These are phyloP conservation scores for Hoplodrina ambigua DNA, from an alignment of 2,888 invertebrate species.

Conservation along the genomic window DNA sequence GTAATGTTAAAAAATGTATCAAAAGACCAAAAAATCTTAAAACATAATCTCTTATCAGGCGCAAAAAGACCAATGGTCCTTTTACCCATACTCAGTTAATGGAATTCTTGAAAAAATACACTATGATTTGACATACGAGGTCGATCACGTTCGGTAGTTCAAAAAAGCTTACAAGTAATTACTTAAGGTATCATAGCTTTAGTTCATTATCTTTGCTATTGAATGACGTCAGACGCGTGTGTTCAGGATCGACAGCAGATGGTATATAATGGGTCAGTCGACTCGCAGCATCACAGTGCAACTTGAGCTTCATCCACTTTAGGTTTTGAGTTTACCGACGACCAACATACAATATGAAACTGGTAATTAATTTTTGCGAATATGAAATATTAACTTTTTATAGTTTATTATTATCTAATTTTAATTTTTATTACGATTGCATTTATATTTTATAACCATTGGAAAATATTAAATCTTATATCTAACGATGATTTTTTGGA, in stretches of 20 bases:
- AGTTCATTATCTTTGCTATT: conserved; percentile 73
- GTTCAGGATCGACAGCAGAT: conserved; percentile 78
- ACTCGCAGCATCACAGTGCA: conserved; percentile 74
- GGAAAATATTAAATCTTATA: no score
- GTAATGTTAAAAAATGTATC: no score
- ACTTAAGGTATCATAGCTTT: conserved; percentile 77
- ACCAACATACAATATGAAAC: conserved; percentile 80
- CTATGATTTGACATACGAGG: conserved; percentile 80
- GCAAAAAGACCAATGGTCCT: conserved; percentile 42
- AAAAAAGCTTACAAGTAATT: conserved; percentile 78
- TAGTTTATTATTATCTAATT: background rate
- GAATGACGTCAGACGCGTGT: conserved; percentile 82
- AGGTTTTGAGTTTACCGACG: conserved; percentile 51
- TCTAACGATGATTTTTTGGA: background rate
- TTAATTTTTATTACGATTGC: background rate
- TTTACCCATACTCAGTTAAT: conserved; percentile 70
- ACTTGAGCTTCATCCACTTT: conserved; percentile 69
- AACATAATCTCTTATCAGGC: background rate
- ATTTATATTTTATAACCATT: no score
- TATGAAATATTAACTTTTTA: background rate
- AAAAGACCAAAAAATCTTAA: background rate
- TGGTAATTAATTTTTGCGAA: conserved; percentile 76
- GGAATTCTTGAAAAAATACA: conserved; percentile 76
- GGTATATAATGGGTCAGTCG: conserved; percentile 85
- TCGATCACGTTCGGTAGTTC: conserved; percentile 73